phyloP scores from a whole-genome alignment of 2,797 vertebrate species.

The Psittacula echo region DNA sequence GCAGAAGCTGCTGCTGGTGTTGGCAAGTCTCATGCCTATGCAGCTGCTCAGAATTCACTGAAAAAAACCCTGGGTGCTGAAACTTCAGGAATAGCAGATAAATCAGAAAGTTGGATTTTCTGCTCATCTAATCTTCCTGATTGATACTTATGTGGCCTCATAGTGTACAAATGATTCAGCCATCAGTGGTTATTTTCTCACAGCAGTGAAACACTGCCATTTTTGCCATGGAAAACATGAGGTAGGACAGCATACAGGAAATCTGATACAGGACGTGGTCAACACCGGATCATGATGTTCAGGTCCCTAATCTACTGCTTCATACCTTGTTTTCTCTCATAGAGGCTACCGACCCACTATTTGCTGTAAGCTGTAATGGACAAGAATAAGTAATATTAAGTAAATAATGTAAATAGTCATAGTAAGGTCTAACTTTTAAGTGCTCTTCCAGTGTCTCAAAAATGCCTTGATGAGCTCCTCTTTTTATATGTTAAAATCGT shows the following conservation, averaged over 20 bases:
- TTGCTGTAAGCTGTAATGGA: neutral
- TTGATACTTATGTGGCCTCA: neutral
- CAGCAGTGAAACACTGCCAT: neutral
- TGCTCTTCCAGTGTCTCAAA: neutral
- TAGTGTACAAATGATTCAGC: neutral
- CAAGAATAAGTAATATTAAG: neutral
- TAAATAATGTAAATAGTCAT: neutral
- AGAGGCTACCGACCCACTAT: neutral
- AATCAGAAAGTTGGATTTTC: neutral
- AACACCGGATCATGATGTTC: rapidly evolving
- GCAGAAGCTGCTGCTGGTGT: neutral
- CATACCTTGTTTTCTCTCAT: neutral
- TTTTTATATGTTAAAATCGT: neutral
- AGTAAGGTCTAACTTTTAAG: neutral
- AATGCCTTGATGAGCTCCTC: neutral
- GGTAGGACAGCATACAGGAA: neutral
- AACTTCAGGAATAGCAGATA: neutral
- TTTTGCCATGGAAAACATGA: neutral
- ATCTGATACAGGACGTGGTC: neutral
- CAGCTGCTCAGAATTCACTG: neutral
- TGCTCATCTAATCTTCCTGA: neutral
- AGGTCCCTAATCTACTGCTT: neutral
- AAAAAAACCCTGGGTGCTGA: neutral
- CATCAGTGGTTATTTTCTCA: neutral
- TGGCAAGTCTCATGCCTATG: neutral